A percentile compares a stretch with the other conserved stretches of the same genome.
phyloP scores from a whole-genome alignment of 2,888 invertebrate species.

The Disparrhopalites patrizii region DNA sequence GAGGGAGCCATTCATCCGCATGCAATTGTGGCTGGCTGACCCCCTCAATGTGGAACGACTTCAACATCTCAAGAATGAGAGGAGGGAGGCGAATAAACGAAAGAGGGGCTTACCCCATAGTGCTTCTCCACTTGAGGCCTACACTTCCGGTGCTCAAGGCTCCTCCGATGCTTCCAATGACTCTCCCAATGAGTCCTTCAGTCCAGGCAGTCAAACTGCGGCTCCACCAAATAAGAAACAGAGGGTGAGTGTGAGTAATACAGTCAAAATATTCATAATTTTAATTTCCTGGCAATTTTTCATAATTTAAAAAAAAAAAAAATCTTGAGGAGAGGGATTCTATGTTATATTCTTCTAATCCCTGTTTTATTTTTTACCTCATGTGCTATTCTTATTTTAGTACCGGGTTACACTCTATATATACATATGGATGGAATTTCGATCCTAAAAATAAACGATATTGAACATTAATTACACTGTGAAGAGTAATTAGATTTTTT shows the following conservation, averaged over 20 bases:
- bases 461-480: too few species aligned
- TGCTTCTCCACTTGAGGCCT: constrained; percentile 46
- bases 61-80: constrained; percentile 83
- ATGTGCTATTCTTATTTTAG: too few species aligned
- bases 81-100: constrained; percentile 85
- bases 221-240: constrained; percentile 49
- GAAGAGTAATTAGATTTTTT: too few species aligned
- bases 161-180: constrained; percentile 49
- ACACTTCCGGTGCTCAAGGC: constrained; percentile 47
- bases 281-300: background rate
- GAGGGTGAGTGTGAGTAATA: constrained; percentile 45
- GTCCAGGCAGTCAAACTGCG: constrained; percentile 47
- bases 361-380: background rate
- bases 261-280: constrained; percentile 35
- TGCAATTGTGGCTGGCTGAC: constrained; percentile 96
- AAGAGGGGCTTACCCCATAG: constrained; percentile 57
- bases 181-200: constrained; percentile 48
- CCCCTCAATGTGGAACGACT: constrained; percentile 90
- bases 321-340: too few species aligned
- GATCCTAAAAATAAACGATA: too few species aligned
- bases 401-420: too few species aligned
- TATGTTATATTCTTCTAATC: background rate
- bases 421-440: too few species aligned
- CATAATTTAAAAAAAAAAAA: too few species aligned
- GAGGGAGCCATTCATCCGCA: constrained; percentile 89